Evolutionary conservation across 2,113 vertebrate genomes (phyloP).

Genomic region (Crocuta crocuta): DNA sequence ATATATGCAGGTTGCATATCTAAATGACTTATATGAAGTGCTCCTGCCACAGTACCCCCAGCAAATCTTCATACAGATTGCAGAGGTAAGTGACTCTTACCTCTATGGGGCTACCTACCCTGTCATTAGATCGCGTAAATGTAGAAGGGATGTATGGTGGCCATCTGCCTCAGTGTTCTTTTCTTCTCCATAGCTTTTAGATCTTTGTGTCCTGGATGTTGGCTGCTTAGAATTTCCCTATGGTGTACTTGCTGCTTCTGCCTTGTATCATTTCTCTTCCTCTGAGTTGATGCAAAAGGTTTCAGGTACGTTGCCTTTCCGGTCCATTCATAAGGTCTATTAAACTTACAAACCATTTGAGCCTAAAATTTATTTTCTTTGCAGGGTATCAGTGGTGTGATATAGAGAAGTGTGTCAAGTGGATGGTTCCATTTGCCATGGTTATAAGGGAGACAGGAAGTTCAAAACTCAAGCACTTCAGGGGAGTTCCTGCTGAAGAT

Average conservation of each 20-base stretch:
- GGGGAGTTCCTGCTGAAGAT: constrained; percentile 91
- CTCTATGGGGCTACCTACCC: background rate
- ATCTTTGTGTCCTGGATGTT: constrained; percentile 95
- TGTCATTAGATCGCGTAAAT: background rate
- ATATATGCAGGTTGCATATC: constrained; percentile 97
- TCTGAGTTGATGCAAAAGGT: constrained; percentile 94
- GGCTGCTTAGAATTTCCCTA: constrained; percentile 94
- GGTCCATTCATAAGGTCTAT: rapidly evolving
- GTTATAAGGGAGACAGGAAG: constrained; percentile 91
- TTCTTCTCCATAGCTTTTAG: constrained; percentile 89
- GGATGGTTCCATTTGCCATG: constrained; percentile 97
- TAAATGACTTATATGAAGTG: constrained; percentile 88
- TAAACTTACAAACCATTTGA: rapidly evolving
- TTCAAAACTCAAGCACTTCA: constrained; percentile 91
- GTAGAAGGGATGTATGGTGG: background rate
- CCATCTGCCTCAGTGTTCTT: background rate
- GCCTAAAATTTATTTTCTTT: background rate
- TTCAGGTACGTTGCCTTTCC: constrained; percentile 88
- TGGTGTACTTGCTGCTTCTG: constrained; percentile 94
- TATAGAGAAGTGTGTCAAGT: constrained; percentile 93
- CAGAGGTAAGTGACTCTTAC: constrained; percentile 88
- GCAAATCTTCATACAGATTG: constrained; percentile 94
- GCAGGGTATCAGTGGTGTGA: constrained; percentile 93
- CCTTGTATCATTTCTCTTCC: constrained; percentile 97
- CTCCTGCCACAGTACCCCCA: constrained; percentile 95